phyloP scores from a whole-genome alignment of 2,113 vertebrate genomes.

The Tupaia tana region DNA sequence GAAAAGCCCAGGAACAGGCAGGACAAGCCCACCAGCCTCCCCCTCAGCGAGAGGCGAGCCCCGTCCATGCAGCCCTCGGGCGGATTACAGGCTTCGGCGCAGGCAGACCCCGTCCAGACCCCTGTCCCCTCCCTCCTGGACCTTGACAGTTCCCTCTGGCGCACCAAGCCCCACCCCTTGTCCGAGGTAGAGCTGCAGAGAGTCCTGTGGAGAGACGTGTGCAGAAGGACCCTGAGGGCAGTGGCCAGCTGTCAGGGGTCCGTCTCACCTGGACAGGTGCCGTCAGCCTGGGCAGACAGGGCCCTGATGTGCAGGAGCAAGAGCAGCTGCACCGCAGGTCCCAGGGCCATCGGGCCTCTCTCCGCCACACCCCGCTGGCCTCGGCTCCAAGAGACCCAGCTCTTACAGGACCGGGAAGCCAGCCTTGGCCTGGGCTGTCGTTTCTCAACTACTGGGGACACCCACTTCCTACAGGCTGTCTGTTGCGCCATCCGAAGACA shows the following conservation, averaged over 20 bases:
- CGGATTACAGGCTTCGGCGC: fast-evolving
- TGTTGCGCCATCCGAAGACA: background rate
- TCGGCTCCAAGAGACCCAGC: background rate
- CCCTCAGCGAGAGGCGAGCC: background rate
- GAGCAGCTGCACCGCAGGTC: fast-evolving
- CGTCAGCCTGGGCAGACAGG: background rate
- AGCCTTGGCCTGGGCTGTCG: background rate
- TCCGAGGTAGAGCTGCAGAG: background rate
- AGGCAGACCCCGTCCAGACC: fast-evolving
- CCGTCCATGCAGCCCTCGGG: fast-evolving
- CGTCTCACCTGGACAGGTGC: conserved; percentile 50
- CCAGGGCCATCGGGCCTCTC: background rate
- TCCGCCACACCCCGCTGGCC: fast-evolving
- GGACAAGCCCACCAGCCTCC: background rate
- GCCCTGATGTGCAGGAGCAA: background rate
- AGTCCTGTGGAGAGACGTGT: fast-evolving
- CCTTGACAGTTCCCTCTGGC: no score
- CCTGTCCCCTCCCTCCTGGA: fast-evolving
- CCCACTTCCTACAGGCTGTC: background rate
- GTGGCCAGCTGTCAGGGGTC: background rate
- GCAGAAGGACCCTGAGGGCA: background rate
- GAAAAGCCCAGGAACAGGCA: background rate
- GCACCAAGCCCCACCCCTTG: fast-evolving
- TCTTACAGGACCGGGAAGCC: background rate
- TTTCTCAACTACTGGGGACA: background rate